A percentile compares a stretch with the other conserved stretches of the same genome.
Conservation (phyloP, 2,888 invertebrate species). For the Oligia strigilis region DNA sequence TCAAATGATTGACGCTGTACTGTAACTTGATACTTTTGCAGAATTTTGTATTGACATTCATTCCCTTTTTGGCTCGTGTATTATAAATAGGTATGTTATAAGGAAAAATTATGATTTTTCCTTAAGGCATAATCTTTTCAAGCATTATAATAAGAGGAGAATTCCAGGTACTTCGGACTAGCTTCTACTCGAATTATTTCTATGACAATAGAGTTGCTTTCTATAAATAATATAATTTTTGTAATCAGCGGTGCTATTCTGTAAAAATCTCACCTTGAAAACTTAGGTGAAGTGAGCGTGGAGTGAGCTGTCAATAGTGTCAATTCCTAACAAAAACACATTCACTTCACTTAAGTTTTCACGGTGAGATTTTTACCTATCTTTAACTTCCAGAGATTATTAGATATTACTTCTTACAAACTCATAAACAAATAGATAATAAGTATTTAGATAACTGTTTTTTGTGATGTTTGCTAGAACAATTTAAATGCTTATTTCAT, state of each 20-base stretch:
- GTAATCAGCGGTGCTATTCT: too few species aligned
- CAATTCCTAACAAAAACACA: too few species aligned
- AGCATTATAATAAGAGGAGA: neutral
- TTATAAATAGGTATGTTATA: too few species aligned
- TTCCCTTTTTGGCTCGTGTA: neutral
- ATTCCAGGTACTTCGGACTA: neutral
- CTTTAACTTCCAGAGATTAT: neutral
- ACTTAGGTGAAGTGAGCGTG: too few species aligned
- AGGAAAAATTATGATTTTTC: neutral
- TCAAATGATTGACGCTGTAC: conserved; percentile 18
- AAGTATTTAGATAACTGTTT: too few species aligned
- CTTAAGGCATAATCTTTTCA: neutral
- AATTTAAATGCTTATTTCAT: neutral
- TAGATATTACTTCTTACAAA: neutral
- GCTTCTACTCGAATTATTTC: neutral
- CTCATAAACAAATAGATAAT: neutral
- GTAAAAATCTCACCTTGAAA: too few species aligned
- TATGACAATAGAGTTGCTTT: neutral
- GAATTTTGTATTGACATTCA: neutral
- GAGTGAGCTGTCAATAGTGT: too few species aligned
- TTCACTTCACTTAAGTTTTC: too few species aligned
- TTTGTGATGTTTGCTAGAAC: neutral
- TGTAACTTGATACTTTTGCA: neutral
- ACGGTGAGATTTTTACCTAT: too few species aligned
- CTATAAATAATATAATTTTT: neutral